Evolutionary conservation across 1,140 invertebrate species (phyloP), one percentile per base, ranked within the genome.

Genomic region (Drosophila orena): DNA sequence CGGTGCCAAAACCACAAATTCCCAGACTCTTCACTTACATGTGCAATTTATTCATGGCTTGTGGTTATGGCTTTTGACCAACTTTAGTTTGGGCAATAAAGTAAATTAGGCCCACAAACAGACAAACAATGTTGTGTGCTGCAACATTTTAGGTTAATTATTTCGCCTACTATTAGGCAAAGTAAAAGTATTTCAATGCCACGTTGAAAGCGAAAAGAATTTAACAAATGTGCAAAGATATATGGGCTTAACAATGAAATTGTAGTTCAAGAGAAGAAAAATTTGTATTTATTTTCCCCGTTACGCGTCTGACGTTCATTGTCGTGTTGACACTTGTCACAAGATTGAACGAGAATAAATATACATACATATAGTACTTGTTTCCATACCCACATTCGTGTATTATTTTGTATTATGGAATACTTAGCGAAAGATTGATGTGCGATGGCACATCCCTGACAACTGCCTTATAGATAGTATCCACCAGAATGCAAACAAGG

Each of bases 371-470:
- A 75, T 20, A 59, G 14, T 35, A 54, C 64, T 58, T 76, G 34
- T 53, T 52, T 79, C 38, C 20, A 27, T 52, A 54, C 42, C 44
- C 50, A 68, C 66, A 62, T 61, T 27, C 35, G 61, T 61, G 30
- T 10, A 30, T 30, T 30, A 30, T 8, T 30, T 30, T 30, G 56
- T 79, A 57, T 76, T 59, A 79, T 77, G 56, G 68, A 62, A 68
- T 69, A 59, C 53, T 81, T 57, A 62, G 46, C 49, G 4, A 34
- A 34, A 60, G 81, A 85, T 88, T 78, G 78, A 88, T 85, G 83
- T 75, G 74, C 74, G 73, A 64, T 73, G 64, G 68, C 56, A 58
- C 55, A n/a, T 78, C 46, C 11, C 77, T 62, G 71, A 74, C 83
- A 86, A 60, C 46, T 62, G 61, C 56, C 66, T 47, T 47, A 68